Base-by-base conservation (phyloP, 2,113 vertebrate species). In the Setophaga kirtlandii region DNA sequence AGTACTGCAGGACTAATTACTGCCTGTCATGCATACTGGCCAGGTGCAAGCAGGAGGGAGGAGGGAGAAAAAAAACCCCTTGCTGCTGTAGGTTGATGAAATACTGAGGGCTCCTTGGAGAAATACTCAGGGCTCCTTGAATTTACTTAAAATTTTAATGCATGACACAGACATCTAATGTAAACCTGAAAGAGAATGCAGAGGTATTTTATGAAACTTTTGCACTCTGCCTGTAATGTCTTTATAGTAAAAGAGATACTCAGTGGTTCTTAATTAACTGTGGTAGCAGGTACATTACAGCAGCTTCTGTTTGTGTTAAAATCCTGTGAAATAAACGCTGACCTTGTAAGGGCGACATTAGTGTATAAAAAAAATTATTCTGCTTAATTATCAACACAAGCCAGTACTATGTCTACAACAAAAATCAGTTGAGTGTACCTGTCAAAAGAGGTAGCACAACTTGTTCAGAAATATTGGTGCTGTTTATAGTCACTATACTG, bases 1-100 rank as follows among this genome's bases (percentile, higher is more conserved):
- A 78, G 33, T 75, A 42, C 91, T 80, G 90, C 93, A 85, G 78
- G 56, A 64, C 69, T 84, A 87, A 91, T 83, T 87, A 37, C 23
- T 70, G 78, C 53, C 81, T 68, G 17, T 87, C 69, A 37, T 2
- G 0, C 19, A 42, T 25, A 19, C 42, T 47, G 67, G 28, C 71
- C 63, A 78, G 64, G 37, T 77, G 67, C 55, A 80, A 17, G 42
- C 1, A 2, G 33, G 33, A 90, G 67, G 30, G 77, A 81, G 55
- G 30, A 55, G 21, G n/a, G 70, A 91, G 53, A 18, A 6, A 16
- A 64, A 79, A 73, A 79, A 20, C 4, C 12, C 42, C 59, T 65
- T 62, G 47, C 70, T 87, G 25, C 58, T 80, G n/a, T 35, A 25
- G 44, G 28, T 69, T 68, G 56, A 53, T 82, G 24, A 33, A 71